phyloP scores from a whole-genome alignment of 2,888 invertebrate genomes.

The Myopa tessellatipennis region DNA sequence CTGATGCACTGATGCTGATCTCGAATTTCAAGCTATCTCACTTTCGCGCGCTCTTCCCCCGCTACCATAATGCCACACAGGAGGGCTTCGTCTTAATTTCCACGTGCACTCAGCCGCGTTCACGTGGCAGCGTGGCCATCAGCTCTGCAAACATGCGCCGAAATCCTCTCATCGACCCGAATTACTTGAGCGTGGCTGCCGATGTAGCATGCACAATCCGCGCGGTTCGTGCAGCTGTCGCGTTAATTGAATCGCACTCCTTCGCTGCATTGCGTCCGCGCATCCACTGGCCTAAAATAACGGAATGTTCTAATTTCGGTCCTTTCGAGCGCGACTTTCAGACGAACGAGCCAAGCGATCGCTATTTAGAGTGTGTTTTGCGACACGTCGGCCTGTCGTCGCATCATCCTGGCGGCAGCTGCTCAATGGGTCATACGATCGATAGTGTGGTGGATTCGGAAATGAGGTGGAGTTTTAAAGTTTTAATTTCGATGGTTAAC shows the following conservation, averaged over 20 bases:
- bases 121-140: constrained; percentile 76
- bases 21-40: constrained; percentile 76
- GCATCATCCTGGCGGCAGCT: constrained; percentile 85
- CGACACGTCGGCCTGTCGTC: constrained; percentile 76
- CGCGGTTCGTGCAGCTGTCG: constrained; percentile 73
- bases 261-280: constrained; percentile 74
- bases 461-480: constrained; percentile 70
- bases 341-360: constrained; percentile 66
- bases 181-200: constrained; percentile 74
- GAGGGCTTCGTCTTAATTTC: constrained; percentile 79
- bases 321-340: constrained; percentile 69
- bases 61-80: constrained; percentile 72
- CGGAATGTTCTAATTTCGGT: constrained; percentile 70
- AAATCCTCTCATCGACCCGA: constrained; percentile 79
- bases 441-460: constrained; percentile 77
- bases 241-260: constrained; percentile 69
- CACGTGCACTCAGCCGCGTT: constrained; percentile 77
- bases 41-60: constrained; percentile 75
- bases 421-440: constrained; percentile 73
- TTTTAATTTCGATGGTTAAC: not conserved
- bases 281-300: constrained; percentile 76
- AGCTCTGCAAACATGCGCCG: constrained; percentile 71
- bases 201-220: constrained; percentile 76
- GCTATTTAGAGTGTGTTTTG: constrained; percentile 75
- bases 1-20: constrained; percentile 73